Evolutionary conservation across 2,888 invertebrate genomes (phyloP).

Genomic region (Aproaerema taeniolella): DNA sequence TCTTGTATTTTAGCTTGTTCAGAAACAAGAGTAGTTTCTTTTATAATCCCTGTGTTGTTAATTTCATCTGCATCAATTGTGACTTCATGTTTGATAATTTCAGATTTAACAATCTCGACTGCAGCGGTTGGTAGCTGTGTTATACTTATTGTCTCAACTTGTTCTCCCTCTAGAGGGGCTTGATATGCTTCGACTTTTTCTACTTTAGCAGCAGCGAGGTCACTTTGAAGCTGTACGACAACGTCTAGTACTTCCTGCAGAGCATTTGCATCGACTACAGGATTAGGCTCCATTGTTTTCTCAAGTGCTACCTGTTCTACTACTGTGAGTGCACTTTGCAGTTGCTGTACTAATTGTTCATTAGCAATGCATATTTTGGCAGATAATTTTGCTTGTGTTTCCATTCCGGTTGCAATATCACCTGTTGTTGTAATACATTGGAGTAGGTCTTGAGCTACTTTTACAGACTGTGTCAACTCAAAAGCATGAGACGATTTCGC

Average conservation of each 20-base stretch:
- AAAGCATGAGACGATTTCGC: slow-evolving; percentile 6
- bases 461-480: slow-evolving; percentile 6
- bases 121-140: too few species aligned
- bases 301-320: not conserved
- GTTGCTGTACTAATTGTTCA: not conserved
- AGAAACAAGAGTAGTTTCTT: too few species aligned
- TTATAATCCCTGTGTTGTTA: too few species aligned
- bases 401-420: not conserved
- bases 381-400: not conserved
- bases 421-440: not conserved
- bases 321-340: not conserved
- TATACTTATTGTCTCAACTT: too few species aligned
- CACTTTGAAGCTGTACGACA: not conserved
- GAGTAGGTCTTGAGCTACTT: not conserved
- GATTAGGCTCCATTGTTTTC: not conserved
- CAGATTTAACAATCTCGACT: too few species aligned
- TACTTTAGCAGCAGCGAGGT: not conserved
- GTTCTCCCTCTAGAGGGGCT: not conserved
- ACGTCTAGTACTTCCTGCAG: not conserved
- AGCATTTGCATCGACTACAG: not conserved
- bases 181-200: not conserved
- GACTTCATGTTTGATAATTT: too few species aligned
- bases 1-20: too few species aligned
- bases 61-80: too few species aligned
- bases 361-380: not conserved